Conservation (phyloP, 2,888 invertebrate species). For the Euzophera pinguis region DNA sequence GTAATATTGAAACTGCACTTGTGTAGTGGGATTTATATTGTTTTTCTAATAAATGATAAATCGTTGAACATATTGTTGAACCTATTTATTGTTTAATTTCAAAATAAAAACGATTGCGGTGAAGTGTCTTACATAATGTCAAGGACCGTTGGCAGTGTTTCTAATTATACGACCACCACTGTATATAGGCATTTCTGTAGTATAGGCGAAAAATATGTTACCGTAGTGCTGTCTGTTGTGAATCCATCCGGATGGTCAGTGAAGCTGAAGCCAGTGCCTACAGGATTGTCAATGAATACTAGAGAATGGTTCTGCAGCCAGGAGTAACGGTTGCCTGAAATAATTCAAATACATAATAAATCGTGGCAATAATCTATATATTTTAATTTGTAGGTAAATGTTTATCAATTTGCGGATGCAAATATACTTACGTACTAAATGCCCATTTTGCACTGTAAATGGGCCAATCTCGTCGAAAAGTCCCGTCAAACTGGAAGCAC, state of each 20-base stretch:
- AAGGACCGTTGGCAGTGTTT: too few species aligned
- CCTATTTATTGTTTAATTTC: too few species aligned
- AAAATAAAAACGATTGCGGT: too few species aligned
- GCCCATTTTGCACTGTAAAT: conserved; percentile 32
- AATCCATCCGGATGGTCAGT: conserved; percentile 76
- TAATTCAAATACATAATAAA: not conserved
- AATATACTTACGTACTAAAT: conserved; percentile 36
- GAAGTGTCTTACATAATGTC: too few species aligned
- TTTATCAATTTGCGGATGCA: conserved; percentile 12
- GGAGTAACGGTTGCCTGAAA: conserved; percentile 65
- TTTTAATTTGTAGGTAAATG: too few species aligned
- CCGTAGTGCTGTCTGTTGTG: conserved; percentile 76
- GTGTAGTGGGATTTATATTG: too few species aligned
- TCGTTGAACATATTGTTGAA: too few species aligned
- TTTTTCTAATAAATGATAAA: too few species aligned
- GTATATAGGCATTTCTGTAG: too few species aligned
- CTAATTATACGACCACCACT: too few species aligned
- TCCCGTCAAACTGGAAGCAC: conserved; percentile 81
- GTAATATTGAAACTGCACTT: too few species aligned
- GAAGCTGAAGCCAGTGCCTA: conserved; percentile 83
- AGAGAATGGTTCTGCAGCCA: conserved; percentile 82
- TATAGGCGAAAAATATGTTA: conserved; percentile 38
- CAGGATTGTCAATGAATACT: conserved; percentile 84
- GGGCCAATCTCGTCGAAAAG: conserved; percentile 70
- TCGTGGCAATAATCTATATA: not conserved